Evolutionary conservation across 2,113 vertebrate species (phyloP).

Genomic region (Chloropsis cyanopogon): DNA sequence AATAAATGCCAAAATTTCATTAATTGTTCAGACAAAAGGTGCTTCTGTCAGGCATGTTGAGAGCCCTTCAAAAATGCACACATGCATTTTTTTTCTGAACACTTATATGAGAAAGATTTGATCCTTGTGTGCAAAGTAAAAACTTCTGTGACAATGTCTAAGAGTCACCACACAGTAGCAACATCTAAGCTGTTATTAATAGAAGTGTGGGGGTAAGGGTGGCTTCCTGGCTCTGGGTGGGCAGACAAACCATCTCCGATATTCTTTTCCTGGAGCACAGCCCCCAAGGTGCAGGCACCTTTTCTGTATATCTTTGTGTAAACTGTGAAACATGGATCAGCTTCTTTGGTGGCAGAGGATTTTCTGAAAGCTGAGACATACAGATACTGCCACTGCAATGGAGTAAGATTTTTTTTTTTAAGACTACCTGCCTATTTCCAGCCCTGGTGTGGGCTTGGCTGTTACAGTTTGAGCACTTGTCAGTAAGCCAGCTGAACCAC

Average conservation of each 20-base stretch:
- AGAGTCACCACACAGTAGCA: not conserved
- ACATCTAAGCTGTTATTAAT: not conserved
- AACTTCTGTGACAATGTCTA: not conserved
- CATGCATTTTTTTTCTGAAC: not conserved
- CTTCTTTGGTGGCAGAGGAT: not conserved
- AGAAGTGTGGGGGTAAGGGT: not conserved
- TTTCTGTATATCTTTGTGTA: not conserved
- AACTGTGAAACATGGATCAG: not conserved
- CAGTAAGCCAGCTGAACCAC: constrained; percentile 5
- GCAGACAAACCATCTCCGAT: not conserved
- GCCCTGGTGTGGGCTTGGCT: not conserved
- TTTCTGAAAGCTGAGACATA: not conserved
- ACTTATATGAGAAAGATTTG: not conserved
- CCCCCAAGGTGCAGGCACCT: not conserved
- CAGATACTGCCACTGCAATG: not conserved
- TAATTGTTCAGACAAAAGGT: not conserved
- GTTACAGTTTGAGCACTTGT: not conserved
- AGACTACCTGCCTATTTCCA: not conserved
- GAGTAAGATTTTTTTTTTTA: not conserved
- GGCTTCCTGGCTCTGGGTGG: not conserved
- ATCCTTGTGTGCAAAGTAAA: fast-evolving
- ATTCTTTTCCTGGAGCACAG: not conserved
- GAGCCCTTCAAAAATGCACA: not conserved
- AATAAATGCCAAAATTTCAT: not conserved
- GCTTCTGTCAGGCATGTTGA: not conserved